These are phyloP conservation scores for Drosophila kikkawai DNA, from an alignment of 1,140 invertebrate species.

Conservation along the genomic window DNA sequence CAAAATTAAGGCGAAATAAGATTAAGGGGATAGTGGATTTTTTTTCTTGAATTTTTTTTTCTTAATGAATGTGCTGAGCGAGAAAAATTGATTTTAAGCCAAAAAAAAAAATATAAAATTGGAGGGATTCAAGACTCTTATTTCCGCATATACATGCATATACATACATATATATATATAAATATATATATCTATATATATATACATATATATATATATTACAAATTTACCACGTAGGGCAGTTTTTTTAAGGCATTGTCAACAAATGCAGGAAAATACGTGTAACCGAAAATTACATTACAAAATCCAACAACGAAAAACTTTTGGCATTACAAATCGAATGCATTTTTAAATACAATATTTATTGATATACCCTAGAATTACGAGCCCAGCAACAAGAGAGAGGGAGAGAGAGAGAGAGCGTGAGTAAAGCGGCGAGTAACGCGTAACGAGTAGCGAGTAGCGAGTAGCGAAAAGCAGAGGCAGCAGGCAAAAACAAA, in stretches of 20 bases:
- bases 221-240: constrained; percentile 56
- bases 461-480: not conserved
- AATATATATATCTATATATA: constrained; percentile 14
- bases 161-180: constrained; percentile 22
- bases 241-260: constrained; percentile 65
- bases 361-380: constrained; percentile 69
- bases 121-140: constrained; percentile 82
- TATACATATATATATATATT: constrained; percentile 52
- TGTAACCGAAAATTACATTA: constrained; percentile 78
- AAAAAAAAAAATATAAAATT: constrained; percentile 43
- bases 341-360: constrained; percentile 83
- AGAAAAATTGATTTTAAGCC: constrained; percentile 55
- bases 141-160: constrained; percentile 74
- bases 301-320: constrained; percentile 83
- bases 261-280: constrained; percentile 80
- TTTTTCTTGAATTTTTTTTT: constrained; percentile 18
- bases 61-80: constrained; percentile 16
- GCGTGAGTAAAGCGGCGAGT: not conserved
- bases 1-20: constrained; percentile 46
- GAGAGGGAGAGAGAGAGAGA: constrained; percentile 9
- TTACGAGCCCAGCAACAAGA: constrained; percentile 33
- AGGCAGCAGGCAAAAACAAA: constrained; percentile 5
- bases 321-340: constrained; percentile 78
- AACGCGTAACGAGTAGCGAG: not conserved
- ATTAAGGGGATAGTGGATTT: constrained; percentile 24